Conservation (phyloP, 2,888 invertebrate genomes). For the Lydus trimaculatus region DNA sequence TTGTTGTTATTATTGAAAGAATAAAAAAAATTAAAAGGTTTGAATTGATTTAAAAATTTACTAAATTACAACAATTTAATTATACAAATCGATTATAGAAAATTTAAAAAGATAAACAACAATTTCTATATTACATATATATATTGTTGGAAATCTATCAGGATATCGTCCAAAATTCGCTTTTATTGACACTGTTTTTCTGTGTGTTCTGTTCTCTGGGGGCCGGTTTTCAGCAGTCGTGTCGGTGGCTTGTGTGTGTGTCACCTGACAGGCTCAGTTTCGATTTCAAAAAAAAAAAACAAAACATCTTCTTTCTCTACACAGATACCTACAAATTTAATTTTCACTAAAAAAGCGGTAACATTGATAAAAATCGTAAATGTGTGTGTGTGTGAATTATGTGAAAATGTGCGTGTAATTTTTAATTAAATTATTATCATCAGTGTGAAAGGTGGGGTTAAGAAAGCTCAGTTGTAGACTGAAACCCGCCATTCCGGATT, state of each 20-base stretch:
- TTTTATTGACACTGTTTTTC: slow-evolving; percentile 45
- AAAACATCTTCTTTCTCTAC: slow-evolving; percentile 33
- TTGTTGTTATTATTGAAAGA: neutral
- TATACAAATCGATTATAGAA: too few species aligned
- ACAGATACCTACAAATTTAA: slow-evolving; percentile 25
- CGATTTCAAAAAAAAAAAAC: slow-evolving; percentile 40
- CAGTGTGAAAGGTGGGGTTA: neutral
- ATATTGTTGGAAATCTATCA: neutral
- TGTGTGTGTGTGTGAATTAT: neutral
- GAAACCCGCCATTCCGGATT: neutral
- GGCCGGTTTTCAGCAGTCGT: slow-evolving; percentile 47
- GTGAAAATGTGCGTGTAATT: neutral
- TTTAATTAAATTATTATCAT: neutral
- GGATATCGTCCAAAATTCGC: slow-evolving; percentile 38
- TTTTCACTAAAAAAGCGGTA: neutral
- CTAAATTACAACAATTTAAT: too few species aligned
- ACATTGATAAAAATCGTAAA: neutral
- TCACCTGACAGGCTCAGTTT: slow-evolving; percentile 53
- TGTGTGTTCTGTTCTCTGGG: slow-evolving; percentile 38
- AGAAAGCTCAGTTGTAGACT: neutral
- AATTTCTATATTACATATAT: too few species aligned
- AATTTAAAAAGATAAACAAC: neutral
- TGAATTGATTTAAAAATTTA: neutral
- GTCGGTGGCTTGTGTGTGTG: slow-evolving; percentile 32
- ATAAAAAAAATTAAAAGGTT: neutral